Evolutionary conservation across 2,888 invertebrate genomes (phyloP).

Genomic region (Mimas tiliae): DNA sequence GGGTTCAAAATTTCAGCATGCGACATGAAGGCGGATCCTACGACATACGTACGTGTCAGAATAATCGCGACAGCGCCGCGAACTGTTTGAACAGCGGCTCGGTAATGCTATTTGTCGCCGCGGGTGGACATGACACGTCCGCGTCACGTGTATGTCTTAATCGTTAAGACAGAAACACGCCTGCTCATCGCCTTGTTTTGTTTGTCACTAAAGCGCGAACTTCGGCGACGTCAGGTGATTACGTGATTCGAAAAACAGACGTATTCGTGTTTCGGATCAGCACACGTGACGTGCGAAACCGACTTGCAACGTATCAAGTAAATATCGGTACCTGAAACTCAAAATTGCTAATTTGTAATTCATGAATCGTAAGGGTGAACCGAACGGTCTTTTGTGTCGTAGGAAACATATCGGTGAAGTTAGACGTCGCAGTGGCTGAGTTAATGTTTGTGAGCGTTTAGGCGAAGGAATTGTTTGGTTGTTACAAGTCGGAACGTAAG

Average conservation of each 20-base stretch:
- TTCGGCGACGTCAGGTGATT: constrained; percentile 66
- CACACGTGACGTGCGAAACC: constrained; percentile 58
- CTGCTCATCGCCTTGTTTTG: constrained; percentile 70
- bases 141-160: constrained; percentile 77
- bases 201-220: constrained; percentile 71
- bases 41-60: constrained; percentile 61
- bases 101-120: constrained; percentile 77
- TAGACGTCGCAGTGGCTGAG: constrained; percentile 33
- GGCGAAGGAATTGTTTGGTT: background rate
- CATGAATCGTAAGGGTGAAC: constrained; percentile 57
- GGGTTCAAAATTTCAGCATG: constrained; percentile 55
- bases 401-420: constrained; percentile 53
- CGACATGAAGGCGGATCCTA: constrained; percentile 45
- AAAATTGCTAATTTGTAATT: constrained; percentile 60
- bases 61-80: constrained; percentile 64
- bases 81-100: constrained; percentile 72
- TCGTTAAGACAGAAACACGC: constrained; percentile 75
- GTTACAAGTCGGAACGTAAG: constrained; percentile 34
- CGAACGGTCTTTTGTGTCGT: constrained; percentile 54
- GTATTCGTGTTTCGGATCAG: constrained; percentile 54
- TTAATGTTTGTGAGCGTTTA: background rate
- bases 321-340: constrained; percentile 58
- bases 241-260: constrained; percentile 41
- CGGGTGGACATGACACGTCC: constrained; percentile 71
- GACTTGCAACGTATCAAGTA: constrained; percentile 59